These are phyloP conservation scores for Heteromormyrus szaboi DNA, from an alignment of 2,797 vertebrate species.

Conservation along the genomic window DNA sequence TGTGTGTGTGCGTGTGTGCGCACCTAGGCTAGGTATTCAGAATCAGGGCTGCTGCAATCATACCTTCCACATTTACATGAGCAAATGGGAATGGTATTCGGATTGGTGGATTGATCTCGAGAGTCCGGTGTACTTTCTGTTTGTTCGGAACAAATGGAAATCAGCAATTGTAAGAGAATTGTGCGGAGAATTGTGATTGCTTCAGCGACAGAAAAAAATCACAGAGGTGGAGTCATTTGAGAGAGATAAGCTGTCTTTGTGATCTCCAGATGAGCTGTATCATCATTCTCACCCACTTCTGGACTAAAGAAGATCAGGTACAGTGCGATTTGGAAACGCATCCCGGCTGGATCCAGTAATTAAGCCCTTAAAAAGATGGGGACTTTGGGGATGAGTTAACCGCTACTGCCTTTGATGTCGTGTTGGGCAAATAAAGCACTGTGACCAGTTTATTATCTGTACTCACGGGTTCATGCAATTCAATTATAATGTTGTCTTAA, in stretches of 20 bases:
- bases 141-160: conserved; percentile 12
- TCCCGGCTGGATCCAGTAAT: not conserved
- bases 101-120: not conserved
- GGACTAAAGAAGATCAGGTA: conserved; percentile 50
- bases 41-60: not conserved
- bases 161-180: conserved; percentile 7
- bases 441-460: not conserved
- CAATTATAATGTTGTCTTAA: not conserved
- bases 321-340: conserved; percentile 18
- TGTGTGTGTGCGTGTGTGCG: not conserved
- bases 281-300: conserved; percentile 20
- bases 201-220: not conserved
- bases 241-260: conserved; percentile 13
- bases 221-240: not conserved
- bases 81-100: not conserved
- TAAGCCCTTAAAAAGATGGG: not conserved
- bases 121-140: not conserved
- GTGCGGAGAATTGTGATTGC: conserved; percentile 10
- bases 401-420: not conserved
- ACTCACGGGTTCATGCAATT: not conserved
- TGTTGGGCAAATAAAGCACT: not conserved
- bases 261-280: not conserved
- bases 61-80: not conserved
- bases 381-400: not conserved
- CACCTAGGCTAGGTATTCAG: not conserved